Percentiles rank a stretch among this genome's conserved stretches.
Evolutionary conservation across 2,113 vertebrate genomes (phyloP).

Genomic region (Thymallus thymallus): DNA sequence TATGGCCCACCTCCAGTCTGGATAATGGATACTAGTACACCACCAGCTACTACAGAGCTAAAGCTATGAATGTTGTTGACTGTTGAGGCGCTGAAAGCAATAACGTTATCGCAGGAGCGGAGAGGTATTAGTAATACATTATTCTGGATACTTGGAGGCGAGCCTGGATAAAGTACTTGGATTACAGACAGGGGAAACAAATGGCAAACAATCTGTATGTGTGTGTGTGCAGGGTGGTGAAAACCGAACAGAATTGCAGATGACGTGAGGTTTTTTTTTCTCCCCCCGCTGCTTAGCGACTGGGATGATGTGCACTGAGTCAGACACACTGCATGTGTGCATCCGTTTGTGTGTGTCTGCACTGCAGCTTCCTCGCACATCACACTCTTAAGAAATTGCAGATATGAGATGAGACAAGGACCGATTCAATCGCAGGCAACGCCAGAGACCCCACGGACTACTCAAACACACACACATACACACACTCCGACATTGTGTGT

Average conservation of each 20-base stretch:
- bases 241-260: neutral
- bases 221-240: neutral
- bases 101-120: constrained; percentile 34
- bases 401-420: constrained; percentile 7
- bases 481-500: neutral
- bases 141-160: constrained; percentile 16
- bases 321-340: constrained; percentile 11
- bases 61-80: neutral
- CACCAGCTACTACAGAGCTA: constrained; percentile 33
- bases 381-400: constrained; percentile 10
- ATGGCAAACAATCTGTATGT: neutral
- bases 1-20: constrained; percentile 45
- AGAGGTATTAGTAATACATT: constrained; percentile 53
- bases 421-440: neutral
- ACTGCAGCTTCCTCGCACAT: constrained; percentile 27
- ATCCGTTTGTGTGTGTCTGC: constrained; percentile 24
- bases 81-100: constrained; percentile 19
- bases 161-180: constrained; percentile 24
- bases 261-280: neutral
- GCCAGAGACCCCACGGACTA: constrained; percentile 4
- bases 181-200: constrained; percentile 16
- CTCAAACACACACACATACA: neutral
- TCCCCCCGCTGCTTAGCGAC: neutral
- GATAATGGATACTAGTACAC: constrained; percentile 12
- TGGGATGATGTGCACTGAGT: neutral